Percentiles rank a stretch among this genome's conserved stretches.
Conservation (phyloP, 2,113 vertebrate genomes). For the Xiphophorus couchianus region DNA sequence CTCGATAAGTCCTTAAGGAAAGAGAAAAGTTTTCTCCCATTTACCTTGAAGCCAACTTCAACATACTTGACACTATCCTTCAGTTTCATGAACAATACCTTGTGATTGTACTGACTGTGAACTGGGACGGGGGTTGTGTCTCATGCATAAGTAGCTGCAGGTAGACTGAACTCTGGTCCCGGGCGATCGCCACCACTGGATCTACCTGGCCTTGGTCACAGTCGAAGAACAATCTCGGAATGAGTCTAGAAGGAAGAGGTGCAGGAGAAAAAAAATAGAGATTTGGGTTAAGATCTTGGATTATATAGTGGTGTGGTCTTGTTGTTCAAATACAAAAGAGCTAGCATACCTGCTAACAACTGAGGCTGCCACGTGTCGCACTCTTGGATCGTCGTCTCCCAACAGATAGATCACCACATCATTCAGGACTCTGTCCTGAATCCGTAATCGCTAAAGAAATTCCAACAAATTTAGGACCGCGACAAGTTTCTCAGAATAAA, state of each 20-base stretch:
- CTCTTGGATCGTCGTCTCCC: conserved; percentile 94
- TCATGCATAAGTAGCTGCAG: conserved; percentile 97
- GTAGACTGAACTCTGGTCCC: conserved; percentile 93
- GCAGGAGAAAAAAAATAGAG: not conserved
- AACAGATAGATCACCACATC: conserved; percentile 88
- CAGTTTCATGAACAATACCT: conserved; percentile 80
- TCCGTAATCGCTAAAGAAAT: conserved; percentile 82
- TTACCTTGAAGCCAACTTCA: not conserved
- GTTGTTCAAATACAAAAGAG: not conserved
- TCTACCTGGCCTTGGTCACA: conserved; percentile 96
- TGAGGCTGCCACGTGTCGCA: conserved; percentile 89
- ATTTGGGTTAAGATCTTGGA: not conserved
- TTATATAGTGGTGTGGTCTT: not conserved
- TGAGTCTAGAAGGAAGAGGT: conserved; percentile 79
- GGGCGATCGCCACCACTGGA: conserved; percentile 92
- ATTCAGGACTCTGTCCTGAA: conserved; percentile 90
- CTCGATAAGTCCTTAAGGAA: conserved; percentile 89
- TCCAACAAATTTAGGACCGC: not conserved
- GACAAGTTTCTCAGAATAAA: not conserved
- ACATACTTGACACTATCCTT: not conserved
- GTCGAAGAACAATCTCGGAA: conserved; percentile 91
- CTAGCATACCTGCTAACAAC: conserved; percentile 83
- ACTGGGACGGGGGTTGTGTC: conserved; percentile 90
- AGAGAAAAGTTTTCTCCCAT: not conserved
- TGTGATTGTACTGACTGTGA: conserved; percentile 93